Conservation (phyloP, 2,797 vertebrate genomes). For the Pangasius djambal region DNA sequence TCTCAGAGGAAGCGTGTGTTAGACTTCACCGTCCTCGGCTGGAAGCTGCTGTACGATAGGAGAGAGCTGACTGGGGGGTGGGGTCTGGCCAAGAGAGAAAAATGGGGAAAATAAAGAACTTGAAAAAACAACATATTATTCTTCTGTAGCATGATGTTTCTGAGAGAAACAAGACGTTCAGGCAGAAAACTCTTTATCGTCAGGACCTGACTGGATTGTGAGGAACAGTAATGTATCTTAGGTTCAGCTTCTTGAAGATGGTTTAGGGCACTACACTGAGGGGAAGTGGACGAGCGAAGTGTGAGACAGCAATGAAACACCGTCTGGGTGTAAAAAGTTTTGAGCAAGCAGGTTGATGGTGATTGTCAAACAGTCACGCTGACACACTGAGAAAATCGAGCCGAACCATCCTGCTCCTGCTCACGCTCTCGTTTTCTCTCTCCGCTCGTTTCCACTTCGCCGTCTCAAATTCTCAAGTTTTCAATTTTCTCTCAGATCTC, state of each 20-base stretch:
- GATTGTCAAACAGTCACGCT: constrained; percentile 25
- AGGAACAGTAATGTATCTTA: neutral
- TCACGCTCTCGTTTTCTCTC: neutral
- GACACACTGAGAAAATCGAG: constrained; percentile 11
- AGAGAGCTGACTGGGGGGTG: no score
- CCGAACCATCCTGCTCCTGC: neutral
- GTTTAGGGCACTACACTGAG: neutral
- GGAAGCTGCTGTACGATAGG: no score
- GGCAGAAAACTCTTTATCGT: neutral
- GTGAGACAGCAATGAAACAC: neutral
- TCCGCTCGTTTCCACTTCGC: constrained; percentile 9
- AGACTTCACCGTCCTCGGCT: no score
- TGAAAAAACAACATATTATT: neutral
- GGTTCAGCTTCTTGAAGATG: neutral
- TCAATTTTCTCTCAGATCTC: constrained; percentile 50
- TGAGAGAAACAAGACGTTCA: neutral
- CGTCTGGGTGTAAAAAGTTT: neutral
- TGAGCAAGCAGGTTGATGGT: constrained; percentile 3
- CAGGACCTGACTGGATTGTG: neutral
- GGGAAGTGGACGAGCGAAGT: neutral
- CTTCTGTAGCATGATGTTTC: neutral
- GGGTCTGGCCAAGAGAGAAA: no score
- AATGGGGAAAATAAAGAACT: neutral
- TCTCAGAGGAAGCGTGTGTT: no score
- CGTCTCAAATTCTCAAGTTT: constrained; percentile 46